Evolutionary conservation across 2,888 invertebrate genomes (phyloP), one percentile per base, ranked within the genome.

Genomic region (Sesamia inferens): DNA sequence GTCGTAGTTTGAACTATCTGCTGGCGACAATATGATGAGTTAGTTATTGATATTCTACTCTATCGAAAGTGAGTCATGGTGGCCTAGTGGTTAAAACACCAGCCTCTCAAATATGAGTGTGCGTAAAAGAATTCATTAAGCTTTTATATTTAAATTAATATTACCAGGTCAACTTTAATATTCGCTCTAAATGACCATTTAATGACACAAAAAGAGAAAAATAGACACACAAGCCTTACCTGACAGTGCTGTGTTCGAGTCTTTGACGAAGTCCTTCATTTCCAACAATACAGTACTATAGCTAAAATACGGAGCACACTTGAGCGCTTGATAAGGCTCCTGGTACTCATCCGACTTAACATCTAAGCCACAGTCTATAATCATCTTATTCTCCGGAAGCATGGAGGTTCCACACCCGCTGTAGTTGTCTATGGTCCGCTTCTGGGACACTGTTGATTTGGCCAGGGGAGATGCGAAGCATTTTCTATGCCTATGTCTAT

Each of bases 281-380:
- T 98, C 98, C 94, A 98, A 97, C 88, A 98, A 96, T 65, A 98
- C 97, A 47, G 97, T 97, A 92, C 97, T 97, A 94, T 98, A 98
- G 90, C 97, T 97, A 92, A 97, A 98, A 92, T 98, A 98, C 5
- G 98, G 98, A 19, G 98, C 97, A 90, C 97, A 97, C 91, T 97
- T 97, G 84, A 98, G 94, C 31, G 97, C 97, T 93, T 98, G 98
- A 92, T 98, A 98, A 58, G 98, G 98, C 94, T 98, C 98, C 90
- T 98, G 98, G 93, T 98, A 98, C 90, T 98, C 97, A 89, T 97
- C 97, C 63, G 97, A 97, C 90, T 97, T 97, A 85, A 97, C 96
- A 88, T 97, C 97, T 87, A 97, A 94, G 68, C 96, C 95, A 87
- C 97, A 96, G 82, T 97, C 97, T 90, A 97, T 95, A 59, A 95